Conservation (phyloP, 2,888 invertebrate species). For the Drosophila nr. medialis region DNA sequence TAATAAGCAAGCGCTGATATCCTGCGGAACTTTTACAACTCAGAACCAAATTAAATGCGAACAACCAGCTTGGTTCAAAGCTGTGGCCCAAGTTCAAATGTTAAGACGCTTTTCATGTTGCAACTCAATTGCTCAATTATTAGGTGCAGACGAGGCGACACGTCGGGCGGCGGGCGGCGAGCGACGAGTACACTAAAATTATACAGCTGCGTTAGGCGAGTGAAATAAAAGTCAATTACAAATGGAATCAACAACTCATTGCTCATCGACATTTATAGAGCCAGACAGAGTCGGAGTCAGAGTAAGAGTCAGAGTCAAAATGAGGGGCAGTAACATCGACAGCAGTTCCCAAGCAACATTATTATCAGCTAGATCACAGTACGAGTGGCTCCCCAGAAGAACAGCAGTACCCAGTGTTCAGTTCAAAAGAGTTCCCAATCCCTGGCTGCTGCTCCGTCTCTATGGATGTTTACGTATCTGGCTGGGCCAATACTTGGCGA, state of each 20-base stretch:
- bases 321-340: not conserved
- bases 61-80: conserved; percentile 17
- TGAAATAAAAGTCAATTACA: conserved; percentile 80
- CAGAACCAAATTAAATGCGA: conserved; percentile 21
- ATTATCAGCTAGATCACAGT: conserved; percentile 46
- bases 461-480: conserved; percentile 49
- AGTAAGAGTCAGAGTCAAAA: conserved; percentile 7
- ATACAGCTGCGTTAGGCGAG: conserved; percentile 73
- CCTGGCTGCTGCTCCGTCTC: conserved; percentile 30
- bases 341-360: conserved; percentile 49
- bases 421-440: conserved; percentile 6
- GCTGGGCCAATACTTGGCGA: conserved; percentile 50
- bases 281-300: conserved; percentile 4
- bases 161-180: not conserved
- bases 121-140: conserved; percentile 80
- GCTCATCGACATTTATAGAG: conserved; percentile 72
- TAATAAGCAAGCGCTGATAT: conserved; percentile 79
- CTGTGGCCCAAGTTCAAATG: conserved; percentile 67
- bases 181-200: conserved; percentile 56
- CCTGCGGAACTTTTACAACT: conserved; percentile 74
- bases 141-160: conserved; percentile 47
- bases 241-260: conserved; percentile 81
- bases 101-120: conserved; percentile 81
- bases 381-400: conserved; percentile 28
- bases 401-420: conserved; percentile 4